Evolutionary conservation across 1,140 invertebrate species (phyloP).

Genomic region (Pachyrhynchus sulphureomaculatus): DNA sequence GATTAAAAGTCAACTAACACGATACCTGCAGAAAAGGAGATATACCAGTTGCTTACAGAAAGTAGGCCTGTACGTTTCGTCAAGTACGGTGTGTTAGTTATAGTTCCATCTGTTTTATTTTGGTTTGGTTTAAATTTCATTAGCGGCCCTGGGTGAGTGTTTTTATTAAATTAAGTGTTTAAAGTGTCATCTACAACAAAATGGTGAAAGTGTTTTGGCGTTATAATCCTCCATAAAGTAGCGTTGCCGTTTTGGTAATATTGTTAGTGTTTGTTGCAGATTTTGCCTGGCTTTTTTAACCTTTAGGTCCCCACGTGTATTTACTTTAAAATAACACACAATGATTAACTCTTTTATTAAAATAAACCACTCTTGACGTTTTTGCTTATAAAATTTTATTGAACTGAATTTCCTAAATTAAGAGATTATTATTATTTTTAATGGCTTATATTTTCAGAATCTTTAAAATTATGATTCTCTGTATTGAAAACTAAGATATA

Average conservation of each 20-base stretch:
- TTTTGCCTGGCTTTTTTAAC: too few relatives aligned
- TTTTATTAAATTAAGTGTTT: conserved; percentile 1
- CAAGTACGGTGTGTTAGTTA: background rate
- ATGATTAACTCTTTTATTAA: too few relatives aligned
- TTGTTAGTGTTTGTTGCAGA: background rate
- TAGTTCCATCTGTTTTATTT: conserved; percentile 9
- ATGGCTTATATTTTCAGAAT: too few relatives aligned
- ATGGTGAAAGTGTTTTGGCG: background rate
- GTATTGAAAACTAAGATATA: too few relatives aligned
- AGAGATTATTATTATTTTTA: too few relatives aligned
- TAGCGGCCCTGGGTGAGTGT: conserved; percentile 46
- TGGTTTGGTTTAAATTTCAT: conserved; percentile 29
- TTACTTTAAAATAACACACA: too few relatives aligned
- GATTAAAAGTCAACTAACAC: conserved; percentile 34
- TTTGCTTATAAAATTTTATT: too few relatives aligned
- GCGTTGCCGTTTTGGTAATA: background rate
- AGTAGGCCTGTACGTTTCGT: conserved; percentile 40
- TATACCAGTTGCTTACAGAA: conserved; percentile 44
- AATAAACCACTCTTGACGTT: too few relatives aligned
- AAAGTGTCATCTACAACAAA: background rate
- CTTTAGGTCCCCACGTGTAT: background rate
- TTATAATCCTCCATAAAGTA: background rate
- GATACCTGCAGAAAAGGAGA: conserved; percentile 31
- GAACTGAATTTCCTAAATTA: too few relatives aligned
- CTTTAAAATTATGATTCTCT: too few relatives aligned